A percentile compares a stretch with the other conserved stretches of the same genome.
These are phyloP conservation scores for Erebia aethiops DNA, from an alignment of 2,888 invertebrate genomes.

Conservation along the genomic window DNA sequence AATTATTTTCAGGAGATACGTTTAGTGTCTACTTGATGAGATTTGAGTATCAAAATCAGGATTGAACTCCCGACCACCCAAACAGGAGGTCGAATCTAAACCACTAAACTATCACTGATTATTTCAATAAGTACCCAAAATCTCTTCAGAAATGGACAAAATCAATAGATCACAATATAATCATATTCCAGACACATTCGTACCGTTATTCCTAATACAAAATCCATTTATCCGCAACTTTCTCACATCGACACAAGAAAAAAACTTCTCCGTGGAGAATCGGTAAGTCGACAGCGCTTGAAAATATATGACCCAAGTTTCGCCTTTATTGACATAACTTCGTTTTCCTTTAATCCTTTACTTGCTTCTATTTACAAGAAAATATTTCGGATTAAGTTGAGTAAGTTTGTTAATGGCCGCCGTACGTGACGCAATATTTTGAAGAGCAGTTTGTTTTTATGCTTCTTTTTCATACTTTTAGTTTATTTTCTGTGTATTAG, in stretches of 20 bases:
- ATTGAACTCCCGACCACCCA: no score
- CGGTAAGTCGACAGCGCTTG: conserved; percentile 30
- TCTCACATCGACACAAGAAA: conserved; percentile 22
- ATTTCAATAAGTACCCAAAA: background rate
- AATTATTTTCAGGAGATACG: no score
- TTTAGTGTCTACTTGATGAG: no score
- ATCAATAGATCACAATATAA: conserved; percentile 15
- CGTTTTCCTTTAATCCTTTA: conserved; percentile 36
- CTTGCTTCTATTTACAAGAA: conserved; percentile 29
- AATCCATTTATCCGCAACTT: conserved; percentile 30
- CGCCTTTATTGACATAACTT: conserved; percentile 39
- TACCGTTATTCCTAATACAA: conserved; percentile 22
- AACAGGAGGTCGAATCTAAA: no score
- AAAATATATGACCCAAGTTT: conserved; percentile 40
- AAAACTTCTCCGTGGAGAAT: conserved; percentile 25
- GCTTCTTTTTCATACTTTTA: conserved; percentile 9
- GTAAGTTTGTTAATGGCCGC: conserved; percentile 8
- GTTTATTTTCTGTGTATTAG: background rate
- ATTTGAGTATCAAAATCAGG: no score
- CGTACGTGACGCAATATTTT: conserved; percentile 22
- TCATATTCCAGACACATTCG: conserved; percentile 8
- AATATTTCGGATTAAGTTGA: conserved; percentile 13
- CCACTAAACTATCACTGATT: no score
- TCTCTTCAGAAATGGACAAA: background rate
- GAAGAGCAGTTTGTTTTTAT: conserved; percentile 27